Percentiles rank a stretch among this genome's conserved stretches.
Evolutionary conservation across 2,113 vertebrate species (phyloP).

Genomic region (Heterocephalus glaber): DNA sequence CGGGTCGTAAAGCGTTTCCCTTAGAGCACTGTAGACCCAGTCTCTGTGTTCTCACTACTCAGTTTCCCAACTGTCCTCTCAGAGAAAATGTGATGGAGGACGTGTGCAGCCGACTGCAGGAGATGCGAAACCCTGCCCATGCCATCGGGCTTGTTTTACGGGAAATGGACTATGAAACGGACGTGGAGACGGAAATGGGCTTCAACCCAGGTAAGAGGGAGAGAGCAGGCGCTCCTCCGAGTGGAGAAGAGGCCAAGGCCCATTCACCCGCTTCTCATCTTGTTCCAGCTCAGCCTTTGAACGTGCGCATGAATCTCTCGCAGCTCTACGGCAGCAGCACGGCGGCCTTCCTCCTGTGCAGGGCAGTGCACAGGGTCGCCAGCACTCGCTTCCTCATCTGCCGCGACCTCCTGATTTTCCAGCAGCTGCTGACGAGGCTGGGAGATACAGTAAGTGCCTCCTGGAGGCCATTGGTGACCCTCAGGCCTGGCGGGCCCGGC

Average conservation of each 20-base stretch:
- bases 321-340: conserved; percentile 92
- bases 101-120: conserved; percentile 94
- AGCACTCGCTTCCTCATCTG: conserved; percentile 91
- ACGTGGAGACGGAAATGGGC: conserved; percentile 85
- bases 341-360: conserved; percentile 86
- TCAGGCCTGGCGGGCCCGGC: background rate
- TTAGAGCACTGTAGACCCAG: background rate
- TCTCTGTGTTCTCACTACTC: background rate
- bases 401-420: conserved; percentile 93
- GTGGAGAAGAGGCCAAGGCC: background rate
- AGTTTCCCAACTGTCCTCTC: conserved; percentile 22
- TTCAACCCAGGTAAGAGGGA: conserved; percentile 81
- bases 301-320: conserved; percentile 88
- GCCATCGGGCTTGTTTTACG: conserved; percentile 91
- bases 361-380: conserved; percentile 89
- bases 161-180: conserved; percentile 96
- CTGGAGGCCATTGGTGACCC: background rate
- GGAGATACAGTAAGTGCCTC: conserved; percentile 90
- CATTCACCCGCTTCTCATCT: background rate
- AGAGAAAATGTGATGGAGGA: conserved; percentile 92
- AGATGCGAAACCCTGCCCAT: conserved; percentile 89
- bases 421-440: conserved; percentile 91
- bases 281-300: conserved; percentile 87
- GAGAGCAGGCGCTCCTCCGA: background rate
- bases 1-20: background rate